Conservation (phyloP, 2,797 vertebrate species). For the Cirrhinus mrigala region DNA sequence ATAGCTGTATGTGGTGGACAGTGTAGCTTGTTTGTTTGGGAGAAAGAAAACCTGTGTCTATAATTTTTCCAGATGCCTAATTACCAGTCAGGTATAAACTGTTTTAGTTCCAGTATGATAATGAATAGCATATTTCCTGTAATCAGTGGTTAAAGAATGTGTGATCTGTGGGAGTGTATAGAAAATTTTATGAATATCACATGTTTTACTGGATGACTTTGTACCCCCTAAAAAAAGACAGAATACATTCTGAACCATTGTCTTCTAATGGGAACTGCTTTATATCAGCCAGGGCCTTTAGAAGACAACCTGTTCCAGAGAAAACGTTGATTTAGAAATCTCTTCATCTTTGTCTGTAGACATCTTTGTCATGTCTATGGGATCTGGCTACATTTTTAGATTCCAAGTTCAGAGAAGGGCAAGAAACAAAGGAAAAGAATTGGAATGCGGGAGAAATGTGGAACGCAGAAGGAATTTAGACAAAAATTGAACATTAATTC, state of each 20-base stretch:
- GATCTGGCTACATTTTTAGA: slow-evolving; percentile 14
- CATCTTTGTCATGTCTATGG: background rate
- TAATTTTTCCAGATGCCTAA: background rate
- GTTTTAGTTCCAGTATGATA: background rate
- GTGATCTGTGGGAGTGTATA: background rate
- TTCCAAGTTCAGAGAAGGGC: background rate
- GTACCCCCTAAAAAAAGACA: background rate
- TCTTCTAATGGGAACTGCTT: slow-evolving; percentile 5
- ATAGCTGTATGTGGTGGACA: background rate
- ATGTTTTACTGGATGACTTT: background rate
- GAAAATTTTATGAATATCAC: background rate
- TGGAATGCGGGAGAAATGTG: background rate
- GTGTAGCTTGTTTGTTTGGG: background rate
- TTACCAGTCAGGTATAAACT: background rate
- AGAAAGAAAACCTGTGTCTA: slow-evolving; percentile 5
- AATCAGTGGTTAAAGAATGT: background rate
- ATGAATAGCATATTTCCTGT: background rate
- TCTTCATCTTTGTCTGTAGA: background rate
- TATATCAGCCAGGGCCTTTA: background rate
- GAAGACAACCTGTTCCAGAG: background rate
- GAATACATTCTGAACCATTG: background rate
- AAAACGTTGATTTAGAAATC: background rate
- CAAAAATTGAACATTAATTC: background rate
- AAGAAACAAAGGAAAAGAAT: background rate
- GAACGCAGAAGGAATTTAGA: background rate